Evolutionary conservation across 2,113 vertebrate species (phyloP).

Genomic region (Aegithalos caudatus): DNA sequence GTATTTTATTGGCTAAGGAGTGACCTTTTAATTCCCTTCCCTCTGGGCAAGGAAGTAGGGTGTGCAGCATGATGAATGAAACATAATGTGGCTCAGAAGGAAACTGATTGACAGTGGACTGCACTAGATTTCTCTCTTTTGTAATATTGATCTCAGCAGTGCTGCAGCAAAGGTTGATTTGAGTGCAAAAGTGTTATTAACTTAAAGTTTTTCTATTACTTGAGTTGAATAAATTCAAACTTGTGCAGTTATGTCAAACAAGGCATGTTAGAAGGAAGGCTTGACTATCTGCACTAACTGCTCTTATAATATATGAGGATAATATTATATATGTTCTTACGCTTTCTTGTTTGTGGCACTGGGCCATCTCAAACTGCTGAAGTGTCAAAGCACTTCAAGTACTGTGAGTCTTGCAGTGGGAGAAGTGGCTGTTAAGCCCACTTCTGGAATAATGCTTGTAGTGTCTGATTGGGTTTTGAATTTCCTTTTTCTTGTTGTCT

Average conservation of each 20-base stretch:
- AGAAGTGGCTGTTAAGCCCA: background rate
- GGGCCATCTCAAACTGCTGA: background rate
- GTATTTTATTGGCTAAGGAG: constrained; percentile 40
- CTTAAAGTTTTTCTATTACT: background rate
- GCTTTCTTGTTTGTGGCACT: background rate
- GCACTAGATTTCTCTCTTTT: background rate
- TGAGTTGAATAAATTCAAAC: background rate
- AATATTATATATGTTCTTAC: background rate
- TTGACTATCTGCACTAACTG: background rate
- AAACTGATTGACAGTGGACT: background rate
- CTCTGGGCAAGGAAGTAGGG: background rate
- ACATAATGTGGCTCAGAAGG: background rate
- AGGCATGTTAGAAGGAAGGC: background rate
- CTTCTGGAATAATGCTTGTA: background rate
- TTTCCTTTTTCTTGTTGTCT: no score
- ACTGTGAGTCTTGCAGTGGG: background rate
- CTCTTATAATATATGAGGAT: background rate
- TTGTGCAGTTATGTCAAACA: background rate
- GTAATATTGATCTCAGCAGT: background rate
- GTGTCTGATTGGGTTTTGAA: background rate
- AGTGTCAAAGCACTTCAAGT: background rate
- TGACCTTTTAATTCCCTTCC: constrained; percentile 60
- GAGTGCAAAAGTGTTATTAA: background rate
- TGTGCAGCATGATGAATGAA: constrained; percentile 14
- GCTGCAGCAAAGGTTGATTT: background rate